Evolutionary conservation across 2,113 vertebrate species (phyloP).

Genomic region (Solea senegalensis): DNA sequence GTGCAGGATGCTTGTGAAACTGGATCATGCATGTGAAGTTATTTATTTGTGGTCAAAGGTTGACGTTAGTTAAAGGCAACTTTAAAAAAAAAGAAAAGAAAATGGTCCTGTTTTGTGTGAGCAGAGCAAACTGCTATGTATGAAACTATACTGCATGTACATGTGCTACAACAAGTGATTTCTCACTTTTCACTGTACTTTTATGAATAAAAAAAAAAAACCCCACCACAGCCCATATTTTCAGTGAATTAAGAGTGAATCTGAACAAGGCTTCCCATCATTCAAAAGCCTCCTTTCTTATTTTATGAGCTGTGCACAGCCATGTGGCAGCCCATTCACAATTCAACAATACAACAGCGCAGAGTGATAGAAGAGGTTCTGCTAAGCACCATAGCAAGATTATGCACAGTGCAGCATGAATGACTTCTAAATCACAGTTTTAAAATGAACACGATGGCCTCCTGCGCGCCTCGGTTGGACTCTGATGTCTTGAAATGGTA

Average conservation of each 20-base stretch:
- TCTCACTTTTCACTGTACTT: conserved; percentile 5
- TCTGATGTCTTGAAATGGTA: conserved; percentile 39
- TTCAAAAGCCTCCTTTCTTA: conserved; percentile 19
- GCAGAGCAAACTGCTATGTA: neutral
- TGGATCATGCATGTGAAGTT: conserved; percentile 3
- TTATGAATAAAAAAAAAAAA: conserved; percentile 10
- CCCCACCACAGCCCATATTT: conserved; percentile 23
- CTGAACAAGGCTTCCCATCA: conserved; percentile 16
- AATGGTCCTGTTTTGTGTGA: neutral
- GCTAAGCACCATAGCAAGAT: conserved; percentile 20
- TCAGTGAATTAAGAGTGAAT: conserved; percentile 23
- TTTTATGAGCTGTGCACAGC: conserved; percentile 35
- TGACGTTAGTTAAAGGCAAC: neutral
- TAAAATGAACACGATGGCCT: conserved; percentile 45
- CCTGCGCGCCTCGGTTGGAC: conserved; percentile 17
- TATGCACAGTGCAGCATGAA: conserved; percentile 44
- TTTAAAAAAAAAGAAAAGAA: neutral
- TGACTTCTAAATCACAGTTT: conserved; percentile 45
- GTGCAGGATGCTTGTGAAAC: conserved; percentile 8
- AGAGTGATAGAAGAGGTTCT: conserved; percentile 30
- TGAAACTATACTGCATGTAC: neutral
- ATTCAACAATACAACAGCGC: conserved; percentile 27
- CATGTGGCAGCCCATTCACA: conserved; percentile 32
- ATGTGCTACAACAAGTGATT: neutral
- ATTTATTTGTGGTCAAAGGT: conserved; percentile 24